Evolutionary conservation across 2,888 invertebrate species (phyloP), one percentile per base, ranked within the genome.

Genomic region (Lochmaea capreae): DNA sequence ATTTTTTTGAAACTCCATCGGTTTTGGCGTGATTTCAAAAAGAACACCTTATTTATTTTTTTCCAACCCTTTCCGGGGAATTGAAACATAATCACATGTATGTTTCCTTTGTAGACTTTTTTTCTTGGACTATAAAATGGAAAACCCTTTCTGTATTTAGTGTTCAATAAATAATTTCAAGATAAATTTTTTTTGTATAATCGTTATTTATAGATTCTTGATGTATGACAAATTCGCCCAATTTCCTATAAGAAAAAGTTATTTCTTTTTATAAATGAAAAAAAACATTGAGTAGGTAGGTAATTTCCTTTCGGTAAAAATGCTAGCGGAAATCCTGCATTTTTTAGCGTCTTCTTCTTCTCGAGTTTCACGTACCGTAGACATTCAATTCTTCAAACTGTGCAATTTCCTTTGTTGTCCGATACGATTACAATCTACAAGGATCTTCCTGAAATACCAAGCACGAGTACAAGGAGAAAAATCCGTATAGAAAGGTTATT

Each of bases 321-420:
- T 16, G n/a, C 33, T 16, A 61, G 61, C 33, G 59, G 26, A 61
- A 61, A 61, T 61, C 61, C 61, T 61, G 61, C 61, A 33, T 61
- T 61, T 61, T 61, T 61, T 33, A 14, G n/a, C 59, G 8, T 33
- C 16, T 61, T 39, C 39, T 39, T 14, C 12, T 33, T 10, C 61
- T 61, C 14, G 39, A 61, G 61, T 61, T 61, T n/a, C 39, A 39
- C 61, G 61, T 33, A n/a, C 33, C 39, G 11, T n/a, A n/a, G 39
- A 33, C 8, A 39, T 61, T 61, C 9, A 61, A 61, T 39, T 33
- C 61, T 61, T 61, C 33, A 33, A 39, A 39, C n/a, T 39, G 33
- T 33, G 61, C 33, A 39, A 61, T 61, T 59, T 61, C 39, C 61
- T 61, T 61, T 61, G 61, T 61, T 61, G 61, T 61, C 9, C 39